These are phyloP conservation scores for Vandiemenella viatica DNA, from an alignment of 2,888 invertebrate genomes.

Conservation along the genomic window DNA sequence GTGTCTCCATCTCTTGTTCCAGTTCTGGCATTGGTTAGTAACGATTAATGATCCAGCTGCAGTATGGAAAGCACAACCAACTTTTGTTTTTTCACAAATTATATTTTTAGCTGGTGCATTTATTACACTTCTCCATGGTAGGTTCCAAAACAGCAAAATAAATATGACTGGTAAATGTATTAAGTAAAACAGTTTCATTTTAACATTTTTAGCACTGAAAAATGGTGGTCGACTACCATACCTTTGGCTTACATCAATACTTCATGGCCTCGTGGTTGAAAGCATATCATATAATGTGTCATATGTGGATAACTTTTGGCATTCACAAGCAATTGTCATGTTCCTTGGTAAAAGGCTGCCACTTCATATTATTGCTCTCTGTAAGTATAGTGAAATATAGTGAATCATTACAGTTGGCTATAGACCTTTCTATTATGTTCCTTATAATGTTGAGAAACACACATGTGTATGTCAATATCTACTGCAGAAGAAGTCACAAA, in stretches of 20 bases:
- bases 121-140: neutral
- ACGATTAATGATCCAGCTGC: neutral
- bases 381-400: too few species aligned
- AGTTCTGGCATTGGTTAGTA: neutral
- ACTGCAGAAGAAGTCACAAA: too few species aligned
- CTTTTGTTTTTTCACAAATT: neutral
- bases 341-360: slow-evolving; percentile 56
- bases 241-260: slow-evolving; percentile 55
- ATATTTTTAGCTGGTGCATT: neutral
- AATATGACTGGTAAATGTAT: too few species aligned
- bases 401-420: too few species aligned
- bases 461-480: too few species aligned
- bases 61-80: neutral
- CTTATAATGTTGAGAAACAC: too few species aligned
- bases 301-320: slow-evolving; percentile 73
- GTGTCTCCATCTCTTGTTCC: too few species aligned
- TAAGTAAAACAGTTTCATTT: too few species aligned
- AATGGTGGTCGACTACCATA: slow-evolving; percentile 57
- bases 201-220: slow-evolving; percentile 44
- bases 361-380: slow-evolving; percentile 53
- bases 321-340: slow-evolving; percentile 58
- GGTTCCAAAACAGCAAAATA: too few species aligned
- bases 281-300: slow-evolving; percentile 52
- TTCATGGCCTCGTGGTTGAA: slow-evolving; percentile 60
- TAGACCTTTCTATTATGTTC: too few species aligned